phyloP scores from a whole-genome alignment of 2,797 vertebrate genomes.

The Danio choprae region DNA sequence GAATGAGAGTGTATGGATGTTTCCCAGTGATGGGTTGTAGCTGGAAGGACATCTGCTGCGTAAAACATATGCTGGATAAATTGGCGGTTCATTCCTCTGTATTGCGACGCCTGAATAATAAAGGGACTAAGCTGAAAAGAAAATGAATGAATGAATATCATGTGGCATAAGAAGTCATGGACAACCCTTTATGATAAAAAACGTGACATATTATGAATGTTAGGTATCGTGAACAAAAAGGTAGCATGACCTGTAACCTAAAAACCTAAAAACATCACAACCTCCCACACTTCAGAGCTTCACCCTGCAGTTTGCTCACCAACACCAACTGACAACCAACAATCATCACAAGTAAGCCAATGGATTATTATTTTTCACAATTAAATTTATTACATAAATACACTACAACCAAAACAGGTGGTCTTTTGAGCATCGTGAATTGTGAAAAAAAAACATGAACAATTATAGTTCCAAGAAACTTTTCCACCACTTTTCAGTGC shows the following conservation, averaged over 20 bases:
- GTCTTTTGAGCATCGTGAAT: not conserved
- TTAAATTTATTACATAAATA: not conserved
- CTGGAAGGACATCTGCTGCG: no score
- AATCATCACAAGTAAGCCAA: not conserved
- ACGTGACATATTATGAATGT: not conserved
- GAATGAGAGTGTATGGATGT: no score
- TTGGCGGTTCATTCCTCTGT: no score
- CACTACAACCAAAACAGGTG: not conserved
- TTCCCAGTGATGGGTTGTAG: no score
- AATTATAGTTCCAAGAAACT: conserved; percentile 26
- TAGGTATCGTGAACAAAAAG: not conserved
- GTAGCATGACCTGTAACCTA: not conserved
- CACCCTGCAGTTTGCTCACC: conserved; percentile 13
- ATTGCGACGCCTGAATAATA: no score
- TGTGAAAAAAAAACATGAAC: not conserved
- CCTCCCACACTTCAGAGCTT: not conserved
- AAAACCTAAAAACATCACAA: not conserved
- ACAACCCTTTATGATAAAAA: not conserved
- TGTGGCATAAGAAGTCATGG: not conserved
- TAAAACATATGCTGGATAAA: not conserved
- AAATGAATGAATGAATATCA: not conserved
- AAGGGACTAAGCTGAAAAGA: no score
- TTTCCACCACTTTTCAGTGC: conserved; percentile 43
- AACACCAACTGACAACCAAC: not conserved
- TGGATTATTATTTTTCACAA: conserved; percentile 9